Conservation (phyloP, 1,140 invertebrate species). For the Globodera ellingtonae region DNA sequence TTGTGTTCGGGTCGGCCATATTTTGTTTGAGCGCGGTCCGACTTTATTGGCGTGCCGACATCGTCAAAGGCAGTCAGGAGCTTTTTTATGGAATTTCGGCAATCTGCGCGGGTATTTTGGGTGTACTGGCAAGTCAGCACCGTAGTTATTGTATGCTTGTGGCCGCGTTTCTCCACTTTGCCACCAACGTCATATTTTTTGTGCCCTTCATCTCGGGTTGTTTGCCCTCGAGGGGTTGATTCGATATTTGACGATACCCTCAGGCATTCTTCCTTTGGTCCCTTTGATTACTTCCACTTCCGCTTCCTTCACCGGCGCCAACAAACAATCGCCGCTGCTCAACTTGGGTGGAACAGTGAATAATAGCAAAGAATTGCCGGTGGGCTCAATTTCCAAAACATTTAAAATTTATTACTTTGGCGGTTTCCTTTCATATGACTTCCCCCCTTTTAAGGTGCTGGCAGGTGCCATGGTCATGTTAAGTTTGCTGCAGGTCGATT, state of each 20-base stretch:
- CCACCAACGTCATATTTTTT: slow-evolving; percentile 36
- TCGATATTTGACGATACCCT: not conserved
- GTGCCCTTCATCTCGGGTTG: slow-evolving; percentile 37
- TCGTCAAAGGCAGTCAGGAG: slow-evolving; percentile 33
- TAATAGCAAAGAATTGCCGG: slow-evolving; percentile 5
- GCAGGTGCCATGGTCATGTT: slow-evolving; percentile 30
- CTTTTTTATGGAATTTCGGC: slow-evolving; percentile 41
- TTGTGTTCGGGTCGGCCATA: slow-evolving; percentile 27
- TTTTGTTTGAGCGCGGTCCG: slow-evolving; percentile 29
- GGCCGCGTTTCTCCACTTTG: slow-evolving; percentile 21
- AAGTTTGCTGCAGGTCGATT: slow-evolving; percentile 30
- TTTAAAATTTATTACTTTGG: not conserved
- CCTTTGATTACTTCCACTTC: slow-evolving; percentile 20
- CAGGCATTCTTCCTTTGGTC: slow-evolving; percentile 36
- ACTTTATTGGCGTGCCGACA: slow-evolving; percentile 26
- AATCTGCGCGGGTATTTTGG: slow-evolving; percentile 32
- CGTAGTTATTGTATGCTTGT: slow-evolving; percentile 32
- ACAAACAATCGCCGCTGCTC: slow-evolving; percentile 3
- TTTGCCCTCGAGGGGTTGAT: not conserved
- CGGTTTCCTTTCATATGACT: not conserved
- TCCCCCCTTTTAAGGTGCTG: slow-evolving; percentile 4
- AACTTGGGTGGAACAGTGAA: not conserved
- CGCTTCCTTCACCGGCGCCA: not conserved
- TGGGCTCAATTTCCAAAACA: not conserved
- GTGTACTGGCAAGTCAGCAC: slow-evolving; percentile 27